Evolutionary conservation across 2,888 invertebrate genomes (phyloP), one percentile per base, ranked within the genome.

Genomic region (Scaptomyza polygonia): DNA sequence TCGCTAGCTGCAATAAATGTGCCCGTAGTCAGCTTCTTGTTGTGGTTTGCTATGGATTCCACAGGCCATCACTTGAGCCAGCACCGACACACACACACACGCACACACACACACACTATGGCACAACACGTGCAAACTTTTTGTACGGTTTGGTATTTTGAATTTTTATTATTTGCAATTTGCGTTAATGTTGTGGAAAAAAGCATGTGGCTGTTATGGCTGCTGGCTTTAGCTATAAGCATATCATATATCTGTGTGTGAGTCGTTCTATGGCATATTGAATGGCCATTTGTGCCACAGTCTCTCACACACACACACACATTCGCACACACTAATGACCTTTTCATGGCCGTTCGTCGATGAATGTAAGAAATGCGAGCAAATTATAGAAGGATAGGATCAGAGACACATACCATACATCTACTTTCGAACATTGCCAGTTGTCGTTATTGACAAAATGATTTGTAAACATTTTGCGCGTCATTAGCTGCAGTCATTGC

Each of bases 141-240:
- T 68, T 68, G 71, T 86, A 71, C 72, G 72, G 87, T 86, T 82
- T 67, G 83, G 81, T 79, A 88, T 86, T 89, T 87, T 89, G 87
- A 88, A 89, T 88, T 86, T 86, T 87, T 89, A 89, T 87, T 89
- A 84, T 86, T 81, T 86, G 88, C 89, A 86, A 88, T 89, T 89
- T 89, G 87, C 86, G 89, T 88, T 89, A 89, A 87, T 87, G 86
- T 88, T 88, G 87, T 89, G 89, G 88, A 88, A 86, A 88, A 87
- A 84, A 79, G 79, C 86, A 86, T 86, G 86, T 88, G 86, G 79
- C 88, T 87, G 79, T 83, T 87, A 85, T 86, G 79, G 87, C 78
- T 86, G 72, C 86, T 88, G 73, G 77, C 86, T 75, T 79, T 74
- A 56, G 62, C 63, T 53, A 49, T 68, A 61, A 57, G 63, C 45